phyloP scores from a whole-genome alignment of 2,888 invertebrate genomes.

The Drosophila kanekoi region DNA sequence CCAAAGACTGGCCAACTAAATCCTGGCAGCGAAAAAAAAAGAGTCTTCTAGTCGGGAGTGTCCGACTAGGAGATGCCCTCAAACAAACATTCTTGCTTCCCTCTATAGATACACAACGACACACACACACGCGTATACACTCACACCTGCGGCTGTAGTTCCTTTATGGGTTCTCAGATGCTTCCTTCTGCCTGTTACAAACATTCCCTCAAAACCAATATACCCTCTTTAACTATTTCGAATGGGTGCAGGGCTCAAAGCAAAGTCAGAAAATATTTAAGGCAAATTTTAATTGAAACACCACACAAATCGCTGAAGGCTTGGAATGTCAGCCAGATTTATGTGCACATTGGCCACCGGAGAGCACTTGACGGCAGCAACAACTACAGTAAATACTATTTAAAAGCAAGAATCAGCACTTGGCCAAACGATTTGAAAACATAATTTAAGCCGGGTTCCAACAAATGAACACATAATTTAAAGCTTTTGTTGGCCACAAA shows the following conservation, averaged over 20 bases:
- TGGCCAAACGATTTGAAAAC: constrained; percentile 51
- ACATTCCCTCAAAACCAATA: not conserved
- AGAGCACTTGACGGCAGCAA: constrained; percentile 1
- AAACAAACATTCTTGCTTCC: no score
- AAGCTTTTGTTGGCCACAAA: constrained; percentile 32
- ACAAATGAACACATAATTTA: constrained; percentile 44
- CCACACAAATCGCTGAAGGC: constrained; percentile 14
- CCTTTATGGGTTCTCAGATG: no score
- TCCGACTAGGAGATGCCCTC: no score
- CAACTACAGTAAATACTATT: constrained; percentile 9
- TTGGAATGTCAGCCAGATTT: constrained; percentile 41
- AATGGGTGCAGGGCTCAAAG: no score
- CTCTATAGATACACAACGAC: no score
- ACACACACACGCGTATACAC: no score
- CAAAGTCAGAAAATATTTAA: constrained; percentile 5
- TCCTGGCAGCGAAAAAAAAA: constrained; percentile 1
- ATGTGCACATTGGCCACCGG: constrained; percentile 32
- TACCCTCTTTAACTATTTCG: no score
- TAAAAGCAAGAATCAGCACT: not conserved
- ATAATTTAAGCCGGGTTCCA: constrained; percentile 23
- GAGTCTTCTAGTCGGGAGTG: no score
- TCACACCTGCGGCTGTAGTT: no score
- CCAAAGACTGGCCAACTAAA: constrained; percentile 5
- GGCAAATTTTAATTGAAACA: constrained; percentile 41
- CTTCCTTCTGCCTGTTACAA: no score